Conservation (phyloP, 53 echinoderm and acorn worm genomes). For the Crossaster papposus region DNA sequence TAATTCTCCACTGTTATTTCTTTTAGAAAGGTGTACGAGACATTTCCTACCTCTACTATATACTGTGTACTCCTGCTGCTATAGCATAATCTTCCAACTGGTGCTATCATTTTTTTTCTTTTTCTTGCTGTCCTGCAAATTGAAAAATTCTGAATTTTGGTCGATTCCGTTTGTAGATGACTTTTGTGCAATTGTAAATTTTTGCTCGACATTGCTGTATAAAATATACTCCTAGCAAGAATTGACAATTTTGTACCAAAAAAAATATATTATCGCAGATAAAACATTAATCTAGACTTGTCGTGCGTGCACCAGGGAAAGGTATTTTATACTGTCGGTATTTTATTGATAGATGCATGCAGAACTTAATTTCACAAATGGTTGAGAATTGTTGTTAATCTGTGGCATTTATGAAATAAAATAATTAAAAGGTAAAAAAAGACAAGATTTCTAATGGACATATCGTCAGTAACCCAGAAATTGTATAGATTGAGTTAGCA, state of each 20-base stretch:
- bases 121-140: too few relatives aligned
- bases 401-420: too few relatives aligned
- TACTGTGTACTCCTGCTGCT: neutral
- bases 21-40: neutral
- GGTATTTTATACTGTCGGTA: neutral
- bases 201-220: neutral
- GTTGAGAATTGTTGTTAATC: neutral
- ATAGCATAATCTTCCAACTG: constrained; percentile 1
- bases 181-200: constrained; percentile 3
- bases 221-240: neutral
- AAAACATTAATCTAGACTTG: neutral
- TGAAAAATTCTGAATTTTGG: too few relatives aligned
- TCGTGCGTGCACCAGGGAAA: neutral
- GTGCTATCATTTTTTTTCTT: constrained; percentile 1
- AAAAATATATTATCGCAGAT: neutral
- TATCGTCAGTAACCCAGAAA: neutral
- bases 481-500: neutral
- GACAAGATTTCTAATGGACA: neutral
- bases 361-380: too few relatives aligned
- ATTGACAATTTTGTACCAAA: constrained; percentile 6
- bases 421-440: too few relatives aligned
- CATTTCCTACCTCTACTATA: constrained; percentile 15
- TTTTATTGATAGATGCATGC: neutral
- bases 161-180: neutral
- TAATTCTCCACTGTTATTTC: neutral